A percentile compares a stretch with the other conserved stretches of the same genome.
phyloP scores from a whole-genome alignment of 2,797 vertebrate genomes.

The Oryzias dopingdopingensis region DNA sequence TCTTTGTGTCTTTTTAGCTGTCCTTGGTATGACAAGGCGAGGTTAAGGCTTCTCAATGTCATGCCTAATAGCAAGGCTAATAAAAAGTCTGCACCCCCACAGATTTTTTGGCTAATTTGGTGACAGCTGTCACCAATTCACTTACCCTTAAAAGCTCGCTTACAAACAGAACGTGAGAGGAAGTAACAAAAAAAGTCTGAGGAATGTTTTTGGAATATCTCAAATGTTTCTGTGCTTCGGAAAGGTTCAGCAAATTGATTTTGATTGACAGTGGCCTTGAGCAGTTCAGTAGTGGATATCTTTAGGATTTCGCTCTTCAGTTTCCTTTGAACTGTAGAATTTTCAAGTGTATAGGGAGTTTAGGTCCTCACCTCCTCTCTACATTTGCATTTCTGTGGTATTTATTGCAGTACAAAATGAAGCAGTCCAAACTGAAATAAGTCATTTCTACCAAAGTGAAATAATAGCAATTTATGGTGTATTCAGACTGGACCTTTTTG shows the following conservation, averaged over 20 bases:
- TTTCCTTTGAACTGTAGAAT: conserved; percentile 12
- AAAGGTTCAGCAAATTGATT: conserved; percentile 38
- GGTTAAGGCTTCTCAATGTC: conserved; percentile 8
- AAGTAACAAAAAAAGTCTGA: conserved; percentile 12
- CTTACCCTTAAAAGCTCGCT: conserved; percentile 52
- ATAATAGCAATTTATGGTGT: no score
- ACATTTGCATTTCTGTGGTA: not conserved
- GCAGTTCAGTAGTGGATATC: conserved; percentile 22
- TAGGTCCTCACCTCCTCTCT: conserved; percentile 2
- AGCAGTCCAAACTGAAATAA: no score
- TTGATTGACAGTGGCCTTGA: conserved; percentile 33
- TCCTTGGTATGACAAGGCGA: conserved; percentile 27
- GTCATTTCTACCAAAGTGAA: no score
- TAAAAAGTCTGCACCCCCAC: conserved; percentile 33
- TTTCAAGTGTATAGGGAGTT: conserved; percentile 4
- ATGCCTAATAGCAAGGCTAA: conserved; percentile 28
- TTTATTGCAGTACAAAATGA: conserved; percentile 12
- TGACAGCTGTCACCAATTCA: conserved; percentile 42
- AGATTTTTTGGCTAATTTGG: conserved; percentile 35
- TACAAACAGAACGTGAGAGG: conserved; percentile 25
- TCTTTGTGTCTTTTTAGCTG: conserved; percentile 27
- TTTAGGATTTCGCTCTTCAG: conserved; percentile 14
- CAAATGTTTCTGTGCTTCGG: conserved; percentile 19
- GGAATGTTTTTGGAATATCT: conserved; percentile 19
- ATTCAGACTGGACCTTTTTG: no score